Conservation (phyloP, 2,888 invertebrate genomes). For the Erebia ligea region DNA sequence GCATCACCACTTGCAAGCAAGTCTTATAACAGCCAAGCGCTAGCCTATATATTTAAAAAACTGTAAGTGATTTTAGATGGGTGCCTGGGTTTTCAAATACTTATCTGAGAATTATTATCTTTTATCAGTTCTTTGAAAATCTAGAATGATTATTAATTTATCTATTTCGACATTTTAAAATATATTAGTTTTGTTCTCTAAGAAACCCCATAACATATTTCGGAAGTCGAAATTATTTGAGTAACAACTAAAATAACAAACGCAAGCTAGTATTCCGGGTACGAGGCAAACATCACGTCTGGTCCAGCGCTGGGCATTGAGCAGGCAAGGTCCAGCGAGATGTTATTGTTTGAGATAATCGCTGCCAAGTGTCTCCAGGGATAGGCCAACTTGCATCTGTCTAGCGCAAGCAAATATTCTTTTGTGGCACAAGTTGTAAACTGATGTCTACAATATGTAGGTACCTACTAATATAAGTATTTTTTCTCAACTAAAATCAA, state of each 20-base stretch:
- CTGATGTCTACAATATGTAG: constrained; percentile 24
- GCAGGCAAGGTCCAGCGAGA: constrained; percentile 37
- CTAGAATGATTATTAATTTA: no score
- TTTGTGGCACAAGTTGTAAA: constrained; percentile 43
- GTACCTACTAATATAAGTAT: no score
- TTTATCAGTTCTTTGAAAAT: no score
- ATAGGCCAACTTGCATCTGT: constrained; percentile 69
- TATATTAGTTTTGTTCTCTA: no score
- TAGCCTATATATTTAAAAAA: no score
- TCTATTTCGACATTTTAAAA: no score
- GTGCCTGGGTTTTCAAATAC: no score
- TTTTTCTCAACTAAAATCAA: no score
- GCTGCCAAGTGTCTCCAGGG: constrained; percentile 55
- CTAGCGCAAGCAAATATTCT: constrained; percentile 61
- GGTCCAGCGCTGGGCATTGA: constrained; percentile 7
- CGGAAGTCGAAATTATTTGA: constrained; percentile 55
- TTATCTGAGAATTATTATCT: no score
- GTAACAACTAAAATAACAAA: constrained; percentile 63
- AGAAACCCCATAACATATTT: constrained; percentile 28
- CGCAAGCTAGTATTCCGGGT: constrained; percentile 42
- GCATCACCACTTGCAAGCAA: no score
- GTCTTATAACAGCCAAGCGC: no score
- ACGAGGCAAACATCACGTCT: constrained; percentile 42
- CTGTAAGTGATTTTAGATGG: no score
- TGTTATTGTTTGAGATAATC: constrained; percentile 58